phyloP scores from a whole-genome alignment of 1,140 invertebrate genomes.

The Acromyrmex charruanus region DNA sequence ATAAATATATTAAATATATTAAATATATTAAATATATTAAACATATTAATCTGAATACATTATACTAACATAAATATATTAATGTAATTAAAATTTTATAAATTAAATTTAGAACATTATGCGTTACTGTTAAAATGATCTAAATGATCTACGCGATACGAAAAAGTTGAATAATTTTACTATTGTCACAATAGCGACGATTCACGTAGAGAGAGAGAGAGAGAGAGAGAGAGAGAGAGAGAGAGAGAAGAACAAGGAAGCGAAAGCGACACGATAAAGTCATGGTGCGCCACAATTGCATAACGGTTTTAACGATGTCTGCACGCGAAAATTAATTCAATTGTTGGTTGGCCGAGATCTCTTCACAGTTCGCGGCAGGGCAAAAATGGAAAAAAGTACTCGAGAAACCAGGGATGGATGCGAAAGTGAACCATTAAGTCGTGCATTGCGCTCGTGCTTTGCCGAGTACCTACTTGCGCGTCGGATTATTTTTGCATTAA shows the following conservation, averaged over 20 bases:
- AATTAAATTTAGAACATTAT: neutral
- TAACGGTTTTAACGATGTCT: constrained; percentile 36
- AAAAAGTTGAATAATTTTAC: neutral
- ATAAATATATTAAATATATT: too few relatives aligned
- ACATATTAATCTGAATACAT: too few relatives aligned
- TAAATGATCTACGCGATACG: neutral
- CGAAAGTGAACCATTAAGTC: constrained; percentile 44
- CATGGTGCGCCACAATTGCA: constrained; percentile 9
- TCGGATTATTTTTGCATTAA: constrained; percentile 60
- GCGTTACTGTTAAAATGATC: neutral
- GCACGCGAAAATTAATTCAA: constrained; percentile 48
- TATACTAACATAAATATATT: neutral
- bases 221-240: too few relatives aligned
- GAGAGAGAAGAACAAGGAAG: neutral
- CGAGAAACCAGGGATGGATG: constrained; percentile 5
- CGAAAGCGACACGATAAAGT: neutral
- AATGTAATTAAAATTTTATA: neutral
- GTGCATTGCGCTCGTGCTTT: neutral
- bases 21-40: neutral
- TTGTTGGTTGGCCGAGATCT: neutral
- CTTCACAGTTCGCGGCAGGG: neutral
- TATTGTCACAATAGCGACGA: neutral
- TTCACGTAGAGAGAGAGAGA: neutral
- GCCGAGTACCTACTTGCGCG: constrained; percentile 3
- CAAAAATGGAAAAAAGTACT: neutral